Percentiles rank a stretch among this genome's conserved stretches.
Evolutionary conservation across 2,113 vertebrate species (phyloP).

Genomic region (Nesogale talazaci): DNA sequence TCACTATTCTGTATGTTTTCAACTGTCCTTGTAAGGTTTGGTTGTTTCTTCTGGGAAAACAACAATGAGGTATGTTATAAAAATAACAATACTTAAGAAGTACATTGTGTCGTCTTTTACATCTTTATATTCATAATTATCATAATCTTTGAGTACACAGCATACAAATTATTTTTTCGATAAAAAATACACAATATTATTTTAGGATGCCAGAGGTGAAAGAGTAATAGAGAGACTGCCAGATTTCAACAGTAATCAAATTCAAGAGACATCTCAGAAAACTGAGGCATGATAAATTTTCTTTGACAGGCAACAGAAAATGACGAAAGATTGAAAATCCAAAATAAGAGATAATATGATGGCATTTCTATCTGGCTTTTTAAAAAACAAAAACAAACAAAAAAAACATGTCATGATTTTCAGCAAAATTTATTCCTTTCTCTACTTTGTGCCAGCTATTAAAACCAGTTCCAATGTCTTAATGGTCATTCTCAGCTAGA

Average conservation of each 20-base stretch:
- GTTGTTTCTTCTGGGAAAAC: slow-evolving; percentile 86
- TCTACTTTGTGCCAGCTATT: slow-evolving; percentile 27
- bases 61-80: slow-evolving; percentile 42
- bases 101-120: background rate
- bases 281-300: slow-evolving; percentile 23
- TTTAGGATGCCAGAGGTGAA: background rate
- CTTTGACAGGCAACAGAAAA: slow-evolving; percentile 43
- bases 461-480: slow-evolving; percentile 9
- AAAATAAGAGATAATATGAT: slow-evolving; percentile 20
- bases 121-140: background rate
- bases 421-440: background rate
- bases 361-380: slow-evolving; percentile 3
- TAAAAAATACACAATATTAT: background rate
- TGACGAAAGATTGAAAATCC: slow-evolving; percentile 5
- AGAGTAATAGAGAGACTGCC: slow-evolving; percentile 30
- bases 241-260: slow-evolving; percentile 45
- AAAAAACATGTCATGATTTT: background rate
- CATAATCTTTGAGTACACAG: background rate
- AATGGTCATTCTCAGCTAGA: background rate
- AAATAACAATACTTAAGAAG: slow-evolving; percentile 3
- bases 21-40: slow-evolving; percentile 83
- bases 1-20: slow-evolving; percentile 84
- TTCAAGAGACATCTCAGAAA: slow-evolving; percentile 49
- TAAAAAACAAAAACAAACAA: background rate
- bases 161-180: slow-evolving; percentile 25